Evolutionary conservation across 2,888 invertebrate genomes (phyloP).

Genomic region (Eugnorisma glareosa): DNA sequence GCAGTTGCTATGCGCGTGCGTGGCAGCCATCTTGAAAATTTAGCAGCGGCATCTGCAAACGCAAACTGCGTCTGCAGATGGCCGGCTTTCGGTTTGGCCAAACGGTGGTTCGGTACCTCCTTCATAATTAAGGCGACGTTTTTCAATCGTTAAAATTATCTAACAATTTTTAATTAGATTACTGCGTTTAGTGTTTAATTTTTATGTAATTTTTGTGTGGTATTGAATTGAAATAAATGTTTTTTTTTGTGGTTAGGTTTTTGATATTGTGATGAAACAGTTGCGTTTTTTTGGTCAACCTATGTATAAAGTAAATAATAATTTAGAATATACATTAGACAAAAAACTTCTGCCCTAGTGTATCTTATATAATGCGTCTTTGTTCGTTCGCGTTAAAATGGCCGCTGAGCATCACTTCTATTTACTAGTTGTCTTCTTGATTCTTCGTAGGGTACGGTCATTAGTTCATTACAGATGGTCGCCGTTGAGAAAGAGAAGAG

Average conservation of each 20-base stretch:
- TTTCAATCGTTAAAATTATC: too few relatives aligned
- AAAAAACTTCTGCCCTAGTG: not conserved
- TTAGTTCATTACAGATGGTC: not conserved
- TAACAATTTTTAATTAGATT: not conserved
- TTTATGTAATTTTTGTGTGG: not conserved
- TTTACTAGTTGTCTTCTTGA: not conserved
- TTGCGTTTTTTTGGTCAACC: not conserved
- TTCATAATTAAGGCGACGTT: not conserved
- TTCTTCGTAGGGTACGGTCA: not conserved
- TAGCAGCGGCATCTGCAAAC: not conserved
- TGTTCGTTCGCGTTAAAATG: not conserved
- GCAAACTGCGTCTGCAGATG: too few relatives aligned
- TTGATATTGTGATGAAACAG: not conserved
- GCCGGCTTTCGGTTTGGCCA: conserved; percentile 2
- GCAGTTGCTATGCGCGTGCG: not conserved
- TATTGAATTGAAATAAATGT: not conserved
- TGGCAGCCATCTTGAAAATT: not conserved
- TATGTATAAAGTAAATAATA: not conserved
- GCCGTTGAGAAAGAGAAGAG: not conserved
- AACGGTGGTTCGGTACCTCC: not conserved
- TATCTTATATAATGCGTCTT: not conserved
- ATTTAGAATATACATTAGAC: not conserved
- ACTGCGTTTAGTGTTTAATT: not conserved
- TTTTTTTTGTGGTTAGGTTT: not conserved
- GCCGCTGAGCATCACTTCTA: not conserved